Conservation (phyloP, 1,140 invertebrate species). For the Drosophila novamexicana region DNA sequence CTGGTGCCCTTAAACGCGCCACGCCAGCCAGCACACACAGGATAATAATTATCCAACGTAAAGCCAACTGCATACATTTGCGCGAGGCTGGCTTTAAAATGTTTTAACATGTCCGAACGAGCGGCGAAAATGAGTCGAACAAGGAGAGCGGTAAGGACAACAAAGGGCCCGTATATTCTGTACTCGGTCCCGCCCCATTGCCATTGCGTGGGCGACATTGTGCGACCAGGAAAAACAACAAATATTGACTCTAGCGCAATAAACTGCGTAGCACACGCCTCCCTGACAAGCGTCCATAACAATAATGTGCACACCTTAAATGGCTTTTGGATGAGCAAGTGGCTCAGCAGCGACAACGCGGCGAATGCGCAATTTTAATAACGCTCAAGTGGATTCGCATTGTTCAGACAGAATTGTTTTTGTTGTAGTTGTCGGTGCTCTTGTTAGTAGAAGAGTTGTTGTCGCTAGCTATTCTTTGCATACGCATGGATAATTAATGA, state of each 20-base stretch:
- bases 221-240: conserved; percentile 55
- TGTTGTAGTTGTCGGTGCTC: conserved; percentile 2
- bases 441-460: conserved; percentile 17
- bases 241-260: conserved; percentile 78
- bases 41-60: conserved; percentile 62
- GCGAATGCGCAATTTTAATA: conserved; percentile 69
- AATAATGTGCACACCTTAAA: conserved; percentile 64
- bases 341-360: conserved; percentile 26
- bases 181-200: conserved; percentile 1
- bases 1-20: background rate
- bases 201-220: conserved; percentile 14
- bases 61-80: conserved; percentile 61
- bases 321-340: conserved; percentile 59
- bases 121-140: conserved; percentile 11
- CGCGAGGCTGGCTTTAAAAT: conserved; percentile 69
- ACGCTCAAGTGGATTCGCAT: conserved; percentile 57
- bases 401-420: conserved; percentile 2
- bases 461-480: conserved; percentile 32
- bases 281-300: conserved; percentile 29
- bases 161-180: conserved; percentile 36
- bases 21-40: conserved; percentile 5
- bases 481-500: conserved; percentile 61
- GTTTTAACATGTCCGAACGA: conserved; percentile 48
- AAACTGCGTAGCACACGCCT: conserved; percentile 46
- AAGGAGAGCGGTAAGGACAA: conserved; percentile 36